Evolutionary conservation across 2,888 invertebrate genomes (phyloP), one percentile per base, ranked within the genome.

Genomic region (Seira musarum): DNA sequence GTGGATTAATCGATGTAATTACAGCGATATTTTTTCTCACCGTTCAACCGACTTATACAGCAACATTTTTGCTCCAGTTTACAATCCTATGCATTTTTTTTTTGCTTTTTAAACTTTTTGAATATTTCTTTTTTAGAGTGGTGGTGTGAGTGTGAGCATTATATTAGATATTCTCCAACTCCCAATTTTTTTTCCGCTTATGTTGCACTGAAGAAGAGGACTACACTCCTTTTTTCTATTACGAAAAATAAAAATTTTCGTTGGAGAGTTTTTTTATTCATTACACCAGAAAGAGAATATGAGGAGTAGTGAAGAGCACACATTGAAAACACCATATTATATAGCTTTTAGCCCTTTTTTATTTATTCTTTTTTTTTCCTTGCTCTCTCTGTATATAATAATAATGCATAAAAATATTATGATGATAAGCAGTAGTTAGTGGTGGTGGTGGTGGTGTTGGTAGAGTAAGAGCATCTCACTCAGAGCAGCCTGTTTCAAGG

Each of bases 401-500:
- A n/a, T n/a, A n/a, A n/a, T n/a, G n/a, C n/a, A n/a, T n/a, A 60
- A 25, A 66, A 19, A 17, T 60, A 49, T 35, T 21, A 66, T 66
- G 46, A 64, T 73, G 49, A 73, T 73, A 63, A 71, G 19, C 61
- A 71, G 63, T 13, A 65, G n/a, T 35, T 60, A 35, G 72, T 46
- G n/a, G 40, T 57, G 49, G 46, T 19, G 30, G 67, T 49, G 49
- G 21, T 21, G n/a, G 49, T n/a, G 67, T 25, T 25, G 22, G 60
- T 25, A 57, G 74, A n/a, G n/a, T n/a, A 40, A 49, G 57, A 66
- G 66, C 53, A 72, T 57, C 64, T 49, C n/a, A n/a, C n/a, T n/a
- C n/a, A n/a, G 57, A 74, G 74, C 74, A 66, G 66, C 66, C 74
- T 66, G 74, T 74, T 74, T 74, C 74, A 65, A 74, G 74, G 74